Conservation (phyloP, 2,888 invertebrate species). For the Conistra vaccinii region DNA sequence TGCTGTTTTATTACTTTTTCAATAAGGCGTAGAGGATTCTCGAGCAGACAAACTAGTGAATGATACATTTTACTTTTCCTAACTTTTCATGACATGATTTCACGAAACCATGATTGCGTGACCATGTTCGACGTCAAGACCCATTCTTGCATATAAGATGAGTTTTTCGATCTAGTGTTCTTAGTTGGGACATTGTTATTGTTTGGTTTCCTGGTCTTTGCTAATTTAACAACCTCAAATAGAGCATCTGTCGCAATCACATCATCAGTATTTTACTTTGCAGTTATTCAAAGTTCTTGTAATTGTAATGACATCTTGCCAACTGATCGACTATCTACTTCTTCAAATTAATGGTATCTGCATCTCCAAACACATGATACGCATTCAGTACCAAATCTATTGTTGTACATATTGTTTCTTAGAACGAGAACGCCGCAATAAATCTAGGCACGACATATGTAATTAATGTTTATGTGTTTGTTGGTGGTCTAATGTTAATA, state of each 20-base stretch:
- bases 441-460: conserved; percentile 61
- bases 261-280: background rate
- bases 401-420: conserved; percentile 55
- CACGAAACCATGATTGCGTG: background rate
- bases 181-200: background rate
- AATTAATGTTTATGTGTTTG: conserved; percentile 66
- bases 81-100: background rate
- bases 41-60: too few relatives aligned
- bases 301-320: conserved; percentile 8
- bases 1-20: background rate
- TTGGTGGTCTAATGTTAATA: conserved; percentile 65
- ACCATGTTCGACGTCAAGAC: background rate
- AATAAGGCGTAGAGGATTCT: background rate
- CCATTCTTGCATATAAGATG: background rate
- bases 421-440: conserved; percentile 56
- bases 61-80: background rate
- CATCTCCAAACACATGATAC: conserved; percentile 37
- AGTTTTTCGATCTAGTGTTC: background rate
- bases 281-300: background rate
- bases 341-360: conserved; percentile 34
- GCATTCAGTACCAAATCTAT: conserved; percentile 51
- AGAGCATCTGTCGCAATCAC: too few relatives aligned
- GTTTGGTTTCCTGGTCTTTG: background rate
- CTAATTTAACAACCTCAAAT: background rate
- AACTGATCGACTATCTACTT: conserved; percentile 11